These are phyloP conservation scores for Rhyacophila brunnea DNA, from an alignment of 1,140 invertebrate species.

Conservation along the genomic window DNA sequence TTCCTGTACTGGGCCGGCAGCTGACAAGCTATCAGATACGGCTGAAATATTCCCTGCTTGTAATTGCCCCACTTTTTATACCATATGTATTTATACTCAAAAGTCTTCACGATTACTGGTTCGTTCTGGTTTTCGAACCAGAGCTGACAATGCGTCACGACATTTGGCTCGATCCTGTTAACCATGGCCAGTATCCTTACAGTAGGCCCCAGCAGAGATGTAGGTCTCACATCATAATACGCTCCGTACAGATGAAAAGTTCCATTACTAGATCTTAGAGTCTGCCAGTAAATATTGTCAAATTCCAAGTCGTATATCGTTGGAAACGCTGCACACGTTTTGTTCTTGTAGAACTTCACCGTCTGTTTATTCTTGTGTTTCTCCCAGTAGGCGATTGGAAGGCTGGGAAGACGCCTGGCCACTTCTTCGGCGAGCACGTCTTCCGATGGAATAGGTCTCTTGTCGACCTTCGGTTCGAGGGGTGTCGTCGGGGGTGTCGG, in stretches of 20 bases:
- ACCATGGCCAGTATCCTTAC: constrained; percentile 89
- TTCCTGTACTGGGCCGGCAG: constrained; percentile 72
- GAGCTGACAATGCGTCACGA: constrained; percentile 82
- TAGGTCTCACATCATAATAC: constrained; percentile 79
- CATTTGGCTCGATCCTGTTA: constrained; percentile 79
- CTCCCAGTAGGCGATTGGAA: constrained; percentile 83
- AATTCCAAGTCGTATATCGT: constrained; percentile 86
- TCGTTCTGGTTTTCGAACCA: constrained; percentile 86
- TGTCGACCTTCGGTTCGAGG: constrained; percentile 64
- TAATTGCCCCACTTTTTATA: constrained; percentile 94
- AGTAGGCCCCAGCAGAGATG: constrained; percentile 75
- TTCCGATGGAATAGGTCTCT: constrained; percentile 66
- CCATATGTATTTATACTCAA: constrained; percentile 94
- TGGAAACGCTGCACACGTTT: constrained; percentile 77
- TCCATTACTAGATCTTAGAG: constrained; percentile 73
- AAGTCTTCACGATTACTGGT: constrained; percentile 73
- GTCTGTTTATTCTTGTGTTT: constrained; percentile 70
- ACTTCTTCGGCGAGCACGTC: constrained; percentile 75
- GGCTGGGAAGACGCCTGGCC: constrained; percentile 70
- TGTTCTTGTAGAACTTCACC: constrained; percentile 67
- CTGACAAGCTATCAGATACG: constrained; percentile 86
- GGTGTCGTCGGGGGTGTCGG: constrained; percentile 42
- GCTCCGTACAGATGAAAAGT: constrained; percentile 88
- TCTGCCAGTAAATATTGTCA: constrained; percentile 91
- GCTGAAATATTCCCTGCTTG: constrained; percentile 87